phyloP scores from a whole-genome alignment of 2,888 invertebrate species.

The Nebria salina region DNA sequence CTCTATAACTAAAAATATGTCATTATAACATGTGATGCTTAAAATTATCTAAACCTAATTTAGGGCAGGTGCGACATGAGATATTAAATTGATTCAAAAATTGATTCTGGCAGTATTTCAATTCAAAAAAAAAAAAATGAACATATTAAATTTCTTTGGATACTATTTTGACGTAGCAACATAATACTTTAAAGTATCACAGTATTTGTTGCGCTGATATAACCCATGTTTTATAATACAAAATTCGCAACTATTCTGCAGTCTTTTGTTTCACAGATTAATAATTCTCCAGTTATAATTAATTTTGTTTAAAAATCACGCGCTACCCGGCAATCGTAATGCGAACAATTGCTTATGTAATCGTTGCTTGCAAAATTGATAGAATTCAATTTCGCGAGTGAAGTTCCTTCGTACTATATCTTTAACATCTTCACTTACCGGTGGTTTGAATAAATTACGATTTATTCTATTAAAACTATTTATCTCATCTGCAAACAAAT shows the following conservation, averaged over 20 bases:
- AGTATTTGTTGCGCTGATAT: not conserved
- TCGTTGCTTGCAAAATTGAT: conserved; percentile 88
- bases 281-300: not conserved
- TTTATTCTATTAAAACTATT: conserved; percentile 83
- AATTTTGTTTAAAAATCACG: conserved; percentile 21
- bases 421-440: conserved; percentile 86
- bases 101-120: not conserved
- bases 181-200: not conserved
- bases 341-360: conserved; percentile 83
- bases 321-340: conserved; percentile 66
- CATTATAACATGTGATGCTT: not conserved
- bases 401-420: conserved; percentile 86
- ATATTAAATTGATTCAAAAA: not conserved
- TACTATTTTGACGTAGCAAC: not conserved
- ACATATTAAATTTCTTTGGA: not conserved
- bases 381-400: conserved; percentile 90
- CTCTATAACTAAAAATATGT: not conserved
- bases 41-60: not conserved
- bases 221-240: too few species aligned
- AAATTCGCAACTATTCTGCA: too few species aligned
- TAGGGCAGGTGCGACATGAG: not conserved
- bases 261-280: not conserved
- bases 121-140: not conserved
- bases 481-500: conserved; percentile 72
- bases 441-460: conserved; percentile 86